Evolutionary conservation across 1,140 invertebrate genomes (phyloP).

Genomic region (Goniozus legneri): DNA sequence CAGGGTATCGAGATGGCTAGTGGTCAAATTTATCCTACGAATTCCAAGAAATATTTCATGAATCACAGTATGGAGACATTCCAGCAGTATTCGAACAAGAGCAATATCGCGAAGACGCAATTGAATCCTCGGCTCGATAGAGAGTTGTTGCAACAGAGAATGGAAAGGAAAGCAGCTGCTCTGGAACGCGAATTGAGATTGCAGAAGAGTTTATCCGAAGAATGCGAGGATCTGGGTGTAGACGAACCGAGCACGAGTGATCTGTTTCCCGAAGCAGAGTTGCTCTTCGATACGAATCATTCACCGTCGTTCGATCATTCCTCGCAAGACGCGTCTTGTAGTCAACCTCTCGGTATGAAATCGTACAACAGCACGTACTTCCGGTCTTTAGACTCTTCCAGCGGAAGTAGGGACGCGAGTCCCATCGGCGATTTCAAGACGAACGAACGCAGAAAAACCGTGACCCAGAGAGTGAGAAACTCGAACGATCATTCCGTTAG

Average conservation of each 20-base stretch:
- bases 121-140: conserved; percentile 35
- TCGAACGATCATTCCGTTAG: conserved; percentile 30
- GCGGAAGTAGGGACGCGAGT: conserved; percentile 45
- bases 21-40: conserved; percentile 40
- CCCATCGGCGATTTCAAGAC: conserved; percentile 34
- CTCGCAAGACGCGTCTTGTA: conserved; percentile 48
- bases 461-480: conserved; percentile 31
- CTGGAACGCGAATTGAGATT: conserved; percentile 59
- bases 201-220: conserved; percentile 71
- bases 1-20: conserved; percentile 44
- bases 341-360: conserved; percentile 42
- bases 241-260: conserved; percentile 74
- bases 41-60: conserved; percentile 48
- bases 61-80: conserved; percentile 45
- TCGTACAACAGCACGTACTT: conserved; percentile 37
- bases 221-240: conserved; percentile 73
- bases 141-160: conserved; percentile 39
- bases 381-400: conserved; percentile 45
- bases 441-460: conserved; percentile 38
- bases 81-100: conserved; percentile 45
- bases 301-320: conserved; percentile 52
- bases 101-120: conserved; percentile 22
- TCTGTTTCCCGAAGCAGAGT: conserved; percentile 71
- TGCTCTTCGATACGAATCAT: conserved; percentile 62
- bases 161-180: conserved; percentile 53